Conservation (phyloP, 2,888 invertebrate genomes). For the Erebia ligea region DNA sequence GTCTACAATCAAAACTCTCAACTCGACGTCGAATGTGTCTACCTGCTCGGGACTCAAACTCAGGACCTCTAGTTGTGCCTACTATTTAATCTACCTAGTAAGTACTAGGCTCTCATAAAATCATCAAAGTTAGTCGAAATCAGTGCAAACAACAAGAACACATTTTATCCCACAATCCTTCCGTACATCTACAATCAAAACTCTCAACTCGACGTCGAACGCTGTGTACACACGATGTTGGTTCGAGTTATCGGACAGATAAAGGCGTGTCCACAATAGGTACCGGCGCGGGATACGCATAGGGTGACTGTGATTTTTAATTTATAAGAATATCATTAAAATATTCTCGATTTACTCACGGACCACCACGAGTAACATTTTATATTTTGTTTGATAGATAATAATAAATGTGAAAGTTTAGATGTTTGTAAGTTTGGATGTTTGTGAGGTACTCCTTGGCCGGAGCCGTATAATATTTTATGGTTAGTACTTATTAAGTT, state of each 20-base stretch:
- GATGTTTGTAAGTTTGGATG: too few species aligned
- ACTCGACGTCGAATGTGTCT: background rate
- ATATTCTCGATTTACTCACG: too few species aligned
- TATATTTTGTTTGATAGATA: too few species aligned
- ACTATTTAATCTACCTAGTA: too few species aligned
- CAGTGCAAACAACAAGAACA: slow-evolving; percentile 14
- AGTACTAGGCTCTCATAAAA: background rate
- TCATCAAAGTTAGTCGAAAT: background rate
- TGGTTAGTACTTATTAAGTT: too few species aligned
- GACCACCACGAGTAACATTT: too few species aligned
- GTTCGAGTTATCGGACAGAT: slow-evolving; percentile 34
- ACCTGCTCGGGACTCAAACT: too few species aligned
- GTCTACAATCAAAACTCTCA: slow-evolving; percentile 33
- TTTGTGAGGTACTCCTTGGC: too few species aligned
- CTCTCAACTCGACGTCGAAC: slow-evolving; percentile 28
- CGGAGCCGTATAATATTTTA: too few species aligned
- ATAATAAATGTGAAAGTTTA: too few species aligned
- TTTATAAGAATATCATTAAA: slow-evolving; percentile 11
- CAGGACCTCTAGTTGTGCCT: too few species aligned
- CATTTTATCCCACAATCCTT: slow-evolving; percentile 25
- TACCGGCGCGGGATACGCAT: slow-evolving; percentile 17
- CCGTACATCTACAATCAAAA: slow-evolving; percentile 32
- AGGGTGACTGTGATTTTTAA: slow-evolving; percentile 8
- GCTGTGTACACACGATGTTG: slow-evolving; percentile 34
- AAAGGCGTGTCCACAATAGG: slow-evolving; percentile 29